Base-by-base conservation (phyloP, 2,888 invertebrate genomes). In the Pyralis farinalis region DNA sequence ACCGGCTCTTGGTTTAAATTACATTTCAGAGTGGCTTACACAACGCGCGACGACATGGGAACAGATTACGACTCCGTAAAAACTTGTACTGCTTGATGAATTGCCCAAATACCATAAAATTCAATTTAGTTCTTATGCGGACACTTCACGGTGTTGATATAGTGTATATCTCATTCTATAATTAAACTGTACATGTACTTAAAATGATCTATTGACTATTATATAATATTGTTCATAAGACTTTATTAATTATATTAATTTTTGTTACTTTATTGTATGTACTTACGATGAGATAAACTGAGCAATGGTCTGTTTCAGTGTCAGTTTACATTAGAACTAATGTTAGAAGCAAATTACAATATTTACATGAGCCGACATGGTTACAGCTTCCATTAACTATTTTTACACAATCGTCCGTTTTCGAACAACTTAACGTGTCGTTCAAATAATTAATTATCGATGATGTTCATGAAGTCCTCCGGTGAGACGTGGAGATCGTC, bases 221-320 rank as follows among this genome's bases (percentile, higher is more conserved):
- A 7, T 12, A 29, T 16, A 29, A 36, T 28, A 8, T 12, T 29
- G 33, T 39, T 47, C 39, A 30, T 42, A 42, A 34, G 34, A 31
- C 12, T 31, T n/a, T 12, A 31, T 11, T 31, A 31, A 11, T 31
- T 11, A 31, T 31, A 11, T 31, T 31, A 30, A 3, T 38, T 27
- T 38, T 27, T 12, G 34, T 16, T 36, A 41, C 16, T 27, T 21
- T 12, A 33, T 11, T 34, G 32, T 39, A 20, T 34, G 32, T 39
- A 43, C 38, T 32, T 11, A 30, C 36, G 31, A 29, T 31, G 37
- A 9, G 22, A 32, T 21, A 43, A 59, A 77, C 84, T 81, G 62
- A 63, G 71, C 76, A 75, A 88, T 87, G 84, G 77, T 70, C 82
- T 75, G 87, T 88, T 88, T 83, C 86, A 88, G 85, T 86, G 87